phyloP scores from a whole-genome alignment of 2,113 vertebrate genomes.

The Barnardius zonarius region DNA sequence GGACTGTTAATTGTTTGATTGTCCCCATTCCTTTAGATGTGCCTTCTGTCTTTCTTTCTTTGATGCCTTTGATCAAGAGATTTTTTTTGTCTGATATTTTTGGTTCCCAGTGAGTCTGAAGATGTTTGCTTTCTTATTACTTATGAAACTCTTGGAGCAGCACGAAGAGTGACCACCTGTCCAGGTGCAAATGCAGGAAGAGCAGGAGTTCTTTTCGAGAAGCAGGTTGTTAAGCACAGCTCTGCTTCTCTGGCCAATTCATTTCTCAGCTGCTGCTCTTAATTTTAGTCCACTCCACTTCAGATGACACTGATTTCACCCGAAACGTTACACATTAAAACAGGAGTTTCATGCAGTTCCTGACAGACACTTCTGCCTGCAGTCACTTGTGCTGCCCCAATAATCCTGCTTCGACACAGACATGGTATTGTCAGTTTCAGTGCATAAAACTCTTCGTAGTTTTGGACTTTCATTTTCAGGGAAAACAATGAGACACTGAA shows the following conservation, averaged over 20 bases:
- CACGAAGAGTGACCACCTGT: neutral
- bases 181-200: neutral
- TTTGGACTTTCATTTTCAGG: neutral
- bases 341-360: neutral
- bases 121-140: neutral
- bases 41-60: neutral
- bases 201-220: neutral
- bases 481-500: neutral
- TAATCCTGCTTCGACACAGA: neutral
- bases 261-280: neutral
- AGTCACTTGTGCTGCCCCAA: neutral
- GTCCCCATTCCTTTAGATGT: neutral
- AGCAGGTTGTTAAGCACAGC: neutral
- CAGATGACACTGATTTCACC: neutral
- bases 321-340: neutral
- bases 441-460: neutral
- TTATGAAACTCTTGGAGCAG: neutral
- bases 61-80: neutral
- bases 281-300: neutral
- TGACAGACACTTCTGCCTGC: neutral
- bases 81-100: neutral
- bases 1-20: accelerated
- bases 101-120: neutral
- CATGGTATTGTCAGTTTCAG: neutral
- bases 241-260: neutral